These are phyloP conservation scores for Trachurus trachurus DNA, from an alignment of 2,797 vertebrate genomes.

Conservation along the genomic window DNA sequence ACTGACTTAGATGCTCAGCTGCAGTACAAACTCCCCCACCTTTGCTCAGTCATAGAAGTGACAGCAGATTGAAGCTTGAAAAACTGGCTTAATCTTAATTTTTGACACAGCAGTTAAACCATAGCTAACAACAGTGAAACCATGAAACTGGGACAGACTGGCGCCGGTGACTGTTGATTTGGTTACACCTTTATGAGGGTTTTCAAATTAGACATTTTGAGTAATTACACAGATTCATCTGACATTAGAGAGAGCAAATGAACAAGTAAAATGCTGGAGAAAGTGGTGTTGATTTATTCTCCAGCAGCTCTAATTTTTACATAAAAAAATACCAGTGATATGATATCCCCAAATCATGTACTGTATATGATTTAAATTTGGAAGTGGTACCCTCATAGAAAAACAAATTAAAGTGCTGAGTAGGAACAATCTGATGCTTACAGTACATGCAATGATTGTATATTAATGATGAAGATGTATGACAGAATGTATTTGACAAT, in stretches of 20 bases:
- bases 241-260: neutral
- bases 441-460: conserved; percentile 42
- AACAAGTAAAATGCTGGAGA: neutral
- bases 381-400: conserved; percentile 1
- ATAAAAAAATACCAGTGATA: neutral
- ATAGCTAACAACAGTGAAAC: neutral
- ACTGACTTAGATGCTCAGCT: conserved; percentile 6
- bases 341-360: neutral
- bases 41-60: conserved; percentile 5
- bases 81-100: conserved; percentile 15
- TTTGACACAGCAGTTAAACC: conserved; percentile 15
- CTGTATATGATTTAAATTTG: conserved; percentile 17
- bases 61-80: neutral
- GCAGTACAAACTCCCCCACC: conserved; percentile 1
- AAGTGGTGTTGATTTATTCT: conserved; percentile 9
- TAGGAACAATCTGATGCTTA: conserved; percentile 2
- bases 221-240: neutral
- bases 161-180: conserved; percentile 28
- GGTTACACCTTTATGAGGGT: conserved; percentile 15
- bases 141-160: neutral
- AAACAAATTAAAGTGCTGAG: conserved; percentile 10
- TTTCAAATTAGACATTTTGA: neutral
- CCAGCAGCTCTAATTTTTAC: conserved; percentile 13
- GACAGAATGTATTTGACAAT: conserved; percentile 75
- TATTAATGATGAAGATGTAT: conserved; percentile 47